Conservation (phyloP, 2,797 vertebrate species). For the Ceryle rudis region DNA sequence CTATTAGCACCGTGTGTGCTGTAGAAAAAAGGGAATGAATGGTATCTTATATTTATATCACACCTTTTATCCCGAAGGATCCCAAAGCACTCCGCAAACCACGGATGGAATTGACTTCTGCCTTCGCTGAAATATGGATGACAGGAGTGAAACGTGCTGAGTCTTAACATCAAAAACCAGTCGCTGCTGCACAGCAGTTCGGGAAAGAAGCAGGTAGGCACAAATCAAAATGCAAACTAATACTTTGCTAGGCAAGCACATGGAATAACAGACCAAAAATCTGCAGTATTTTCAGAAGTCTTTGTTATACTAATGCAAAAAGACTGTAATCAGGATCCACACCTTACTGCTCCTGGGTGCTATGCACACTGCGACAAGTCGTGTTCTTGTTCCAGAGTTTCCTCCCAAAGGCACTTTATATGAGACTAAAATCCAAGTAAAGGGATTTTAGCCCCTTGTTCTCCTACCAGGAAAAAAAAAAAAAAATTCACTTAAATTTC, state of each 20-base stretch:
- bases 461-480: not conserved
- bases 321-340: not conserved
- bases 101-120: not conserved
- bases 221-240: not conserved
- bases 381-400: not conserved
- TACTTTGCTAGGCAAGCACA: not conserved
- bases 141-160: not conserved
- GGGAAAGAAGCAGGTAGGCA: not conserved
- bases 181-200: not conserved
- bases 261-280: not conserved
- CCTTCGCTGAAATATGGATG: not conserved
- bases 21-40: slow-evolving; percentile 3
- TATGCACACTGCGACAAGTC: not conserved
- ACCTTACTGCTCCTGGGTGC: not conserved
- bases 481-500: not conserved
- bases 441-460: not conserved
- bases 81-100: not conserved
- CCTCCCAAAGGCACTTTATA: not conserved
- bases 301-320: not conserved
- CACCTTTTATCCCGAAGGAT: slow-evolving; percentile 40
- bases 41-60: slow-evolving; percentile 30
- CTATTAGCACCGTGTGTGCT: not conserved
- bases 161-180: not conserved
- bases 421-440: not conserved
- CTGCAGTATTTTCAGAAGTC: not conserved